Percentiles rank a stretch among this genome's conserved stretches.
These are phyloP conservation scores for Bilobella aurantiaca DNA, from an alignment of 1,140 invertebrate genomes.

Conservation along the genomic window DNA sequence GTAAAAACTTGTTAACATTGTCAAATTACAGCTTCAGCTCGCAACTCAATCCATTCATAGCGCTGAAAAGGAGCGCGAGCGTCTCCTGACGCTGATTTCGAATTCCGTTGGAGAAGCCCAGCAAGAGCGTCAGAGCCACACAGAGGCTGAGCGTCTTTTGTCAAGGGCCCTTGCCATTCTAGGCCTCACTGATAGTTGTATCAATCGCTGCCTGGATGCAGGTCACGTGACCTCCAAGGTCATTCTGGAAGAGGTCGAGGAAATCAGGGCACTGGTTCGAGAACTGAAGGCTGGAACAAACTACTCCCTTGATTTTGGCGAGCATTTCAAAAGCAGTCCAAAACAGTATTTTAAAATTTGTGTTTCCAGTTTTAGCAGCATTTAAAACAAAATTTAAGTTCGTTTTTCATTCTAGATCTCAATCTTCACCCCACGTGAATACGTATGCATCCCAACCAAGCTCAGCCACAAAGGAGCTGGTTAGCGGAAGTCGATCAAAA, in stretches of 20 bases:
- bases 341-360: too few species aligned
- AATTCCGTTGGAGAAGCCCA: constrained; percentile 15
- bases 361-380: too few species aligned
- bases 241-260: constrained; percentile 25
- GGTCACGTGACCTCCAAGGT: constrained; percentile 21
- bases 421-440: too few species aligned
- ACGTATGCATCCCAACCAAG: too few species aligned
- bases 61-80: constrained; percentile 12
- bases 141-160: constrained; percentile 12
- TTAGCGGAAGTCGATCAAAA: neutral
- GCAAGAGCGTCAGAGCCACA: constrained; percentile 10
- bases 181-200: constrained; percentile 17
- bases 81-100: constrained; percentile 9
- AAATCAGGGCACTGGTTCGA: constrained; percentile 19
- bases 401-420: too few species aligned
- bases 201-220: constrained; percentile 24
- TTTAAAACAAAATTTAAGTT: too few species aligned
- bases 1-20: too few species aligned
- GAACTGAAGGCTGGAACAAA: constrained; percentile 28
- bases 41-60: constrained; percentile 7
- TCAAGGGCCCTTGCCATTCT: constrained; percentile 18
- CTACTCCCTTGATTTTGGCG: too few species aligned
- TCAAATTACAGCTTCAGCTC: constrained; percentile 15
- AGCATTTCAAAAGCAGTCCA: too few species aligned
- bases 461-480: neutral